Conservation (phyloP, 2,888 invertebrate species). For the Aquatica leii region DNA sequence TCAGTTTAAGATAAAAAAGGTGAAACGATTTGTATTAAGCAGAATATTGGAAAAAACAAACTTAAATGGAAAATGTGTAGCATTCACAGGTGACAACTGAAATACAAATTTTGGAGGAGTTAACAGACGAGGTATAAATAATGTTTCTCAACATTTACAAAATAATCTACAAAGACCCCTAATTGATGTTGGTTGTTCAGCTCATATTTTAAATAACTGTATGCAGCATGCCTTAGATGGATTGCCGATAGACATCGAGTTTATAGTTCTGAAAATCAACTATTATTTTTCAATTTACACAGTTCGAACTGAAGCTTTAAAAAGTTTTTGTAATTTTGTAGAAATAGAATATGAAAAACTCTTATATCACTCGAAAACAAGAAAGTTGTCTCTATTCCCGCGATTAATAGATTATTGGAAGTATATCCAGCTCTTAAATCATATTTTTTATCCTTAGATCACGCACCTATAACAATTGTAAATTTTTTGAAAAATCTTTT, state of each 20-base stretch:
- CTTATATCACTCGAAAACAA: slow-evolving; percentile 8
- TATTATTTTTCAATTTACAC: slow-evolving; percentile 8
- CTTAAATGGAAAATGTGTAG: slow-evolving; percentile 13
- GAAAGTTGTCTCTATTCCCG: neutral
- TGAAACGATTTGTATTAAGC: neutral
- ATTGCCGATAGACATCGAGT: slow-evolving; percentile 8
- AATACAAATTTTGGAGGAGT: slow-evolving; percentile 26
- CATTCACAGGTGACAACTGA: slow-evolving; percentile 23
- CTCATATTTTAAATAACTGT: slow-evolving; percentile 20
- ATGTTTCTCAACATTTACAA: slow-evolving; percentile 18
- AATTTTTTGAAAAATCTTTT: slow-evolving; percentile 5
- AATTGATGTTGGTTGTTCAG: slow-evolving; percentile 24
- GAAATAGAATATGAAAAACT: slow-evolving; percentile 4
- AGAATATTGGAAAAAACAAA: neutral
- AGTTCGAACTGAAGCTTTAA: neutral
- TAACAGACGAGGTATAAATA: slow-evolving; percentile 22
- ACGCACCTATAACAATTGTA: neutral
- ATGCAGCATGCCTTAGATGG: slow-evolving; percentile 16
- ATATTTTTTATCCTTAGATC: neutral
- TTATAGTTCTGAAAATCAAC: neutral
- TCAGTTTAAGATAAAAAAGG: neutral
- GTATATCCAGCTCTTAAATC: neutral
- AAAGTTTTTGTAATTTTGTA: neutral
- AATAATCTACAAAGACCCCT: slow-evolving; percentile 17
- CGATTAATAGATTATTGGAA: slow-evolving; percentile 1